Percentiles rank a stretch among this genome's conserved stretches.
These are phyloP conservation scores for Momotus momota DNA, from an alignment of 2,797 vertebrate genomes.

Conservation along the genomic window DNA sequence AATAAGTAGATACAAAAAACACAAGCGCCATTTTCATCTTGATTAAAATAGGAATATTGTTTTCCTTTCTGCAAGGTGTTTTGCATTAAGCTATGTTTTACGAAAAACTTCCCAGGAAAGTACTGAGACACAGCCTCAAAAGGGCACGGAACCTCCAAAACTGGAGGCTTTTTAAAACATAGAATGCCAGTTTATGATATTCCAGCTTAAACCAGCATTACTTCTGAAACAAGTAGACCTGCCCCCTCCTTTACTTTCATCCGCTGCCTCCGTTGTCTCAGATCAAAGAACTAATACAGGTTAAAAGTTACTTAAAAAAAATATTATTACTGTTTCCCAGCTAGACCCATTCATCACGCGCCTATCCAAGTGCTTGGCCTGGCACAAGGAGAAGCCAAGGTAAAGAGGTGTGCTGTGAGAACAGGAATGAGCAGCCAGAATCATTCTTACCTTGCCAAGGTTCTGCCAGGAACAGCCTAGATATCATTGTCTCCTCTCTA, in stretches of 20 bases:
- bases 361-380: background rate
- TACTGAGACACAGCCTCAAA: background rate
- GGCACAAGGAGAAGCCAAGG: background rate
- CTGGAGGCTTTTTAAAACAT: background rate
- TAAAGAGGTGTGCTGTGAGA: background rate
- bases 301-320: background rate
- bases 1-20: background rate
- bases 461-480: background rate
- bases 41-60: background rate
- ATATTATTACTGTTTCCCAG: background rate
- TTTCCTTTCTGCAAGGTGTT: background rate
- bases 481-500: rapidly evolving
- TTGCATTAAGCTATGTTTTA: background rate
- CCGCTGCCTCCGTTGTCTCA: background rate
- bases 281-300: background rate
- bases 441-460: background rate
- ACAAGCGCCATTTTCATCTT: background rate
- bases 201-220: background rate
- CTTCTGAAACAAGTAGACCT: background rate
- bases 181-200: background rate
- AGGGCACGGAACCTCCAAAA: background rate
- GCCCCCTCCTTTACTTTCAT: background rate
- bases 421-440: background rate
- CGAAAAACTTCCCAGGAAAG: background rate
- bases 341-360: background rate